phyloP scores from a whole-genome alignment of 2,888 invertebrate species.

The Trilocha varians region DNA sequence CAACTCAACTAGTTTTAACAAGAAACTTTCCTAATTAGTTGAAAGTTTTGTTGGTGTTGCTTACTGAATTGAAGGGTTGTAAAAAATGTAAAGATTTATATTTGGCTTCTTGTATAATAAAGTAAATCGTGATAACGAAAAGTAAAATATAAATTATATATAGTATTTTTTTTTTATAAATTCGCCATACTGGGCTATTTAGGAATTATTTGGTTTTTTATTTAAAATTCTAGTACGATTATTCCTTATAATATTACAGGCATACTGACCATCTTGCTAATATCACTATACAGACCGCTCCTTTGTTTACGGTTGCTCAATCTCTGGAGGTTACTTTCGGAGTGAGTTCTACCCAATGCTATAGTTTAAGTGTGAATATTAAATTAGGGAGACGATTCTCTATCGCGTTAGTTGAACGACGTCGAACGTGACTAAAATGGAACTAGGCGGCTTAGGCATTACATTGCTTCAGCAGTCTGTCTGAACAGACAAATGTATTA shows the following conservation, averaged over 20 bases:
- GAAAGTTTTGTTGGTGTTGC: slow-evolving; percentile 33
- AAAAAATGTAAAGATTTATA: neutral
- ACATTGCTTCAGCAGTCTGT: neutral
- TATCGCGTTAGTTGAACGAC: slow-evolving; percentile 9
- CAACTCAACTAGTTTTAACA: slow-evolving; percentile 42
- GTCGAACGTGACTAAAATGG: slow-evolving; percentile 22
- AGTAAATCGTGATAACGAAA: neutral
- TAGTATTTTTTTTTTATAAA: too few species aligned
- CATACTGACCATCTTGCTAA: too few species aligned
- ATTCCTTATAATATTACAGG: too few species aligned
- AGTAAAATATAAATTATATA: too few species aligned
- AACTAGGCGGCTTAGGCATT: slow-evolving; percentile 11
- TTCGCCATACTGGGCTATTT: too few species aligned
- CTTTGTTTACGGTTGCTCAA: too few species aligned
- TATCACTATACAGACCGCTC: too few species aligned
- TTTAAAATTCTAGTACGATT: too few species aligned
- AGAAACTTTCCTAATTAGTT: slow-evolving; percentile 54
- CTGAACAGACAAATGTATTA: neutral
- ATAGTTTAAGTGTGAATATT: too few species aligned
- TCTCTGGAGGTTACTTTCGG: too few species aligned
- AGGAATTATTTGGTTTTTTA: too few species aligned
- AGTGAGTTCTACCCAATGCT: too few species aligned
- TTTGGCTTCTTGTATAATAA: neutral
- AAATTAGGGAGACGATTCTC: neutral
- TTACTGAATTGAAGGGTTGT: slow-evolving; percentile 11